Evolutionary conservation across 2,113 vertebrate species (phyloP).

Genomic region (Gavia stellata): DNA sequence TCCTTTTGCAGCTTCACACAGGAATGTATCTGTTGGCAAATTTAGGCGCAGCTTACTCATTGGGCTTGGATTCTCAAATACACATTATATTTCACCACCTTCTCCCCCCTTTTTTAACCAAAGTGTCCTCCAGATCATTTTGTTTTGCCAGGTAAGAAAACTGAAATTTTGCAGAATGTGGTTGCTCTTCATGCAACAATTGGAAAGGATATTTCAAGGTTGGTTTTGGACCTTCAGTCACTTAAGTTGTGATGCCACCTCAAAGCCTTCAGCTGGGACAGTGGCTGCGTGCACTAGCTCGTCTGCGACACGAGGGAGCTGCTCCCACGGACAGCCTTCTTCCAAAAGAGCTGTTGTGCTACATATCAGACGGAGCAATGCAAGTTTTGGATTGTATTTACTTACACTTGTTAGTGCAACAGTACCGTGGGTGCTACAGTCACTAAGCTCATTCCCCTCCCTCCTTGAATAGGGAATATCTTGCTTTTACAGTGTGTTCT

Average conservation of each 20-base stretch:
- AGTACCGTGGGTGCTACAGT: not conserved
- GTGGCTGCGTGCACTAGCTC: not conserved
- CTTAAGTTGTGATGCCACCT: not conserved
- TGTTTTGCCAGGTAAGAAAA: not conserved
- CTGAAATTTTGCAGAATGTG: not conserved
- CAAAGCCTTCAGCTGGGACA: not conserved
- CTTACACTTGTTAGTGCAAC: not conserved
- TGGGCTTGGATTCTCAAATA: not conserved
- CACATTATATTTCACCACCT: not conserved
- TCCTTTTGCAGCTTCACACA: not conserved
- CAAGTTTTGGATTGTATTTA: not conserved
- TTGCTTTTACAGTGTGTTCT: not conserved
- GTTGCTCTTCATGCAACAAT: not conserved
- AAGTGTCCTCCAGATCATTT: not conserved
- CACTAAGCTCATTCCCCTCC: not conserved
- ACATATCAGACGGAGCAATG: not conserved
- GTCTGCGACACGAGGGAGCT: not conserved
- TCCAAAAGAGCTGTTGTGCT: not conserved
- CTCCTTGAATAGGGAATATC: not conserved
- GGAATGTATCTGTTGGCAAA: not conserved
- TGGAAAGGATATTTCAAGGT: not conserved
- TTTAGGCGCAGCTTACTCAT: not conserved
- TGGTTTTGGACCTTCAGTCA: not conserved
- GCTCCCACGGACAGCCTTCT: not conserved
- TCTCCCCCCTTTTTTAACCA: not conserved